These are phyloP conservation scores for Arenaria interpres DNA, from an alignment of 2,113 vertebrate species.

Conservation along the genomic window DNA sequence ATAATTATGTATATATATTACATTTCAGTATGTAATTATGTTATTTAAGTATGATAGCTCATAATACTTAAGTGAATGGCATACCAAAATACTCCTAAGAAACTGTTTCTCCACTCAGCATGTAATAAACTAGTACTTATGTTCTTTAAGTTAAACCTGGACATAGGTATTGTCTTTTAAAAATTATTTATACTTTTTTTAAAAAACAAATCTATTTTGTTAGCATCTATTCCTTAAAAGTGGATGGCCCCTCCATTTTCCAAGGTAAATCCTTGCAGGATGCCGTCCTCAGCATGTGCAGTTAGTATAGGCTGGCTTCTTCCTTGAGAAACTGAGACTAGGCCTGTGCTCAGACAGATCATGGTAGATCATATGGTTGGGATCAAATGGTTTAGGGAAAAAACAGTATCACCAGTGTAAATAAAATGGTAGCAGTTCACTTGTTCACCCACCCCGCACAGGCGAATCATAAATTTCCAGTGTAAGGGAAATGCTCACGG, in stretches of 20 bases:
- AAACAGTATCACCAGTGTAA: not conserved
- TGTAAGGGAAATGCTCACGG: not conserved
- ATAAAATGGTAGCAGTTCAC: not conserved
- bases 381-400: not conserved
- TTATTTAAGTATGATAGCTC: not conserved
- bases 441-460: not conserved
- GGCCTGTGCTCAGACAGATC: not conserved
- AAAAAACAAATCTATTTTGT: not conserved
- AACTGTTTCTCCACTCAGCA: not conserved
- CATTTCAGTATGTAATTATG: not conserved
- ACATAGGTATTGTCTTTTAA: not conserved
- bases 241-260: not conserved
- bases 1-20: not conserved
- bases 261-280: not conserved
- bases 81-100: not conserved
- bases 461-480: not conserved
- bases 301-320: not conserved
- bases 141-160: not conserved
- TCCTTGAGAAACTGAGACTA: not conserved
- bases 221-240: not conserved
- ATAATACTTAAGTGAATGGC: not conserved
- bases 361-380: not conserved
- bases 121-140: not conserved
- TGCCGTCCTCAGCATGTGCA: not conserved
- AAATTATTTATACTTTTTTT: not conserved